phyloP scores from a whole-genome alignment of 2,113 vertebrate species.

The Chroicocephalus ridibundus region DNA sequence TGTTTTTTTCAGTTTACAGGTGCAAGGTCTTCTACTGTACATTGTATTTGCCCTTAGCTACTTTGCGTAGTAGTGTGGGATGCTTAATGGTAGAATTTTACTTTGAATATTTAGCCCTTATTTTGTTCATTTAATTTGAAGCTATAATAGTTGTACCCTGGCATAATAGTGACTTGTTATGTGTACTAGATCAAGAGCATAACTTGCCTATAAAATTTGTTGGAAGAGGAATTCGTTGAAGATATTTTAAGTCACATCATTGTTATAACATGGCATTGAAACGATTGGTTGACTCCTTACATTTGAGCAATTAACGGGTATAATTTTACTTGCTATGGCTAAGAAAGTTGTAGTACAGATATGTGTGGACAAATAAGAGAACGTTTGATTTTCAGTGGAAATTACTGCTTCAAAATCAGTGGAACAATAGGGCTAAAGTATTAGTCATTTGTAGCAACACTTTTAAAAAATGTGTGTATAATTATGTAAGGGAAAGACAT shows the following conservation, averaged over 20 bases:
- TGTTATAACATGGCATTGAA: not conserved
- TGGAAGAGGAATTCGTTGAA: not conserved
- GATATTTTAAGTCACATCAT: not conserved
- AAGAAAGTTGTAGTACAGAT: not conserved
- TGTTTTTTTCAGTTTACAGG: not conserved
- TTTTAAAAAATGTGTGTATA: not conserved
- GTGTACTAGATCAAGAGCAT: not conserved
- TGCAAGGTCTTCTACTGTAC: not conserved
- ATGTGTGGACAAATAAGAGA: not conserved
- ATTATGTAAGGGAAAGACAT: not conserved
- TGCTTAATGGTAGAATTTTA: not conserved
- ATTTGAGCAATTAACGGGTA: not conserved
- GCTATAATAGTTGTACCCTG: not conserved
- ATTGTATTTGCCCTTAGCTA: not conserved
- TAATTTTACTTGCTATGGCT: not conserved
- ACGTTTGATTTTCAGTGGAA: not conserved
- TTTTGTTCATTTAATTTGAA: not conserved
- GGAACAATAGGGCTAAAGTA: not conserved
- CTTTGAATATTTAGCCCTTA: constrained; percentile 64
- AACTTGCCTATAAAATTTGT: not conserved
- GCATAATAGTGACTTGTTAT: not conserved
- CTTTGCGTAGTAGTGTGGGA: not conserved
- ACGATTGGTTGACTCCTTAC: not conserved
- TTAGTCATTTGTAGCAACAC: not conserved
- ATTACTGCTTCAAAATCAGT: not conserved